Percentiles rank a stretch among this genome's conserved stretches.
Conservation (phyloP, 2,888 invertebrate species). For the Xiphydria camelus region DNA sequence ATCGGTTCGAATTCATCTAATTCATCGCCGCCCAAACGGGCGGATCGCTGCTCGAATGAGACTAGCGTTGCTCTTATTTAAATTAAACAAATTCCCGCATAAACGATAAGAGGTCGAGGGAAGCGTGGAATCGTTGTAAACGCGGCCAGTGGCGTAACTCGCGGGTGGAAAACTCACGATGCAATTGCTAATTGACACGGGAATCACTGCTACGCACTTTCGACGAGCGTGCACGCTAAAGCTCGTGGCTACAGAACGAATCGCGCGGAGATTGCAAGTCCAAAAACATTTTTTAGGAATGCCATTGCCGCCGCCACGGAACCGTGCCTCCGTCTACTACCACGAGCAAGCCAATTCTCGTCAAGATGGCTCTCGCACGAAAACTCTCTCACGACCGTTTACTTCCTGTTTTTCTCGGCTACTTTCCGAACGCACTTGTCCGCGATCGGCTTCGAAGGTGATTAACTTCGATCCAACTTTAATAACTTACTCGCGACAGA, state of each 20-base stretch:
- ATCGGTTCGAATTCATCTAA: too few species aligned
- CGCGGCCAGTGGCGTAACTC: constrained; percentile 39
- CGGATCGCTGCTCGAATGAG: not conserved
- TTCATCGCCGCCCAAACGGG: too few species aligned
- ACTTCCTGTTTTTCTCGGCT: constrained; percentile 21
- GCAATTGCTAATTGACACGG: too few species aligned
- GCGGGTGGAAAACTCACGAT: constrained; percentile 31
- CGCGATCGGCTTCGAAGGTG: too few species aligned
- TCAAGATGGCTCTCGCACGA: constrained; percentile 44
- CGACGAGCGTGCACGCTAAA: too few species aligned
- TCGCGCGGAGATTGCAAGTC: too few species aligned
- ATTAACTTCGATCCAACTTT: constrained; percentile 3
- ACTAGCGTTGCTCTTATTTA: constrained; percentile 20
- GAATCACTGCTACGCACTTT: too few species aligned
- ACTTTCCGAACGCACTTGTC: constrained; percentile 38
- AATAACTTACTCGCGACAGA: not conserved
- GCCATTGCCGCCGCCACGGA: constrained; percentile 35
- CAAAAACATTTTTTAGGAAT: constrained; percentile 27
- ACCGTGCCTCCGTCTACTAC: constrained; percentile 3
- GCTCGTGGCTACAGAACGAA: constrained; percentile 1
- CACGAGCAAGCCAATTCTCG: constrained; percentile 41
- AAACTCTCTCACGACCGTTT: constrained; percentile 4
- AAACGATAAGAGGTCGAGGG: constrained; percentile 25
- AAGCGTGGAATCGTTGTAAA: constrained; percentile 33
- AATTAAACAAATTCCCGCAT: constrained; percentile 38